Conservation (phyloP, 1,140 invertebrate species). For the Pseudomyrmex gracilis region DNA sequence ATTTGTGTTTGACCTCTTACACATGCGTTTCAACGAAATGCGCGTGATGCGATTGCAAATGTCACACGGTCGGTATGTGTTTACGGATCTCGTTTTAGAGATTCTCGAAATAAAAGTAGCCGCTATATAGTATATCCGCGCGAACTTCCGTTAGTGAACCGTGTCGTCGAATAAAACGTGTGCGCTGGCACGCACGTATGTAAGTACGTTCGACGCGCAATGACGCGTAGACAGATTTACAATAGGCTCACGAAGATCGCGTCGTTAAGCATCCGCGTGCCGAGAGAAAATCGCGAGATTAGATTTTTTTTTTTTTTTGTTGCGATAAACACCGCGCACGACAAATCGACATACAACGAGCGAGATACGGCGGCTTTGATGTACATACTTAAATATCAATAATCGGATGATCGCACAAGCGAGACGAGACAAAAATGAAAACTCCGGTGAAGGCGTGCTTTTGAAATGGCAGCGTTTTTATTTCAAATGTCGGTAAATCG, state of each 20-base stretch:
- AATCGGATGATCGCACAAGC: not conserved
- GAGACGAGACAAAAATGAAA: not conserved
- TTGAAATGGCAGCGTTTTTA: constrained; percentile 69
- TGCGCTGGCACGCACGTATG: constrained; percentile 5
- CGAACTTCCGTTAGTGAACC: not conserved
- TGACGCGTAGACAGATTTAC: not conserved
- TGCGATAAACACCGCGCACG: no score
- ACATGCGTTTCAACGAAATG: no score
- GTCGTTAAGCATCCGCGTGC: no score
- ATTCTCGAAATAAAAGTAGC: constrained; percentile 39
- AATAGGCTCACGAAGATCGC: no score
- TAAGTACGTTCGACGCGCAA: not conserved
- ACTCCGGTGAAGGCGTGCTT: not conserved
- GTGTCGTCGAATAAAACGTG: not conserved
- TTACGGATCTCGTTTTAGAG: constrained; percentile 19
- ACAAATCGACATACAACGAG: no score
- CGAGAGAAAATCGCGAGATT: not conserved
- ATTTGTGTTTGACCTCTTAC: no score
- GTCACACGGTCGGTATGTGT: not conserved
- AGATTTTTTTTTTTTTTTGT: no score
- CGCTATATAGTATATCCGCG: not conserved
- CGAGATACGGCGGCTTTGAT: not conserved
- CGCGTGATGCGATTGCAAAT: not conserved
- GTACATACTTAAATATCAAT: no score
- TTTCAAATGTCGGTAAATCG: constrained; percentile 44